Base-by-base conservation (phyloP, 1,140 invertebrate genomes). In the Drosophila aff. region DNA sequence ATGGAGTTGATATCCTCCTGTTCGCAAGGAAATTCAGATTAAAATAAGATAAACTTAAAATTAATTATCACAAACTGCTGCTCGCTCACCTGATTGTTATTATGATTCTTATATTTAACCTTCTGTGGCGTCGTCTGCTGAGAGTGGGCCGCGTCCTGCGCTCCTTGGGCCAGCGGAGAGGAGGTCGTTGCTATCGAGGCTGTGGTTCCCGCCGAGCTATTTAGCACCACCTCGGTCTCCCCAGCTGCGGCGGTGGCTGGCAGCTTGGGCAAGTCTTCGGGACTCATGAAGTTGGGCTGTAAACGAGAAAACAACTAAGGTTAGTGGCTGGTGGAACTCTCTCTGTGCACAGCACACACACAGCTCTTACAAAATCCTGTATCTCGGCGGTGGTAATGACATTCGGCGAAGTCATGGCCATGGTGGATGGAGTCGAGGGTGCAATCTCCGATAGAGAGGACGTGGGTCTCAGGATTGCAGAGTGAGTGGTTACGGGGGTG, bases 1-100 rank as follows among this genome's bases (percentile, higher is more conserved):
- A 92, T 92, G 2, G 91, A 92, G 75, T 92, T 92, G 18, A 92
- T 87, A 38, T 92, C 91, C 65, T 90, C 91, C 91, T 92, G 41
- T 23, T 55, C 33, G 1, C 21, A 21, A 21, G 21, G 21, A 21
- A 21, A 21, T 21, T 21, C 21, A 21, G 21, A 2, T 21, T 21
- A 21, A 21, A 21, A 21, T 7, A 31, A 13, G 3, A 50, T 0
- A 15, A 23, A 9, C 0, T 1, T 7, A 2, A 23, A 23, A 26
- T 26, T 4, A 4, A 9, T 47, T 0, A 16, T 16, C 1, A 26
- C 15, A 8, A 31, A 11, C 16, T n/a, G 0, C 0, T 13, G 1
- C 49, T 33, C 1, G 1, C 49, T 33, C 1, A 33, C 50, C 77
- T 89, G 84, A 53, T 89, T 89, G 11, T 89, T 89, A 36, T 89